Evolutionary conservation across 2,888 invertebrate genomes (phyloP).

Genomic region (Sarcophaga carnaria): DNA sequence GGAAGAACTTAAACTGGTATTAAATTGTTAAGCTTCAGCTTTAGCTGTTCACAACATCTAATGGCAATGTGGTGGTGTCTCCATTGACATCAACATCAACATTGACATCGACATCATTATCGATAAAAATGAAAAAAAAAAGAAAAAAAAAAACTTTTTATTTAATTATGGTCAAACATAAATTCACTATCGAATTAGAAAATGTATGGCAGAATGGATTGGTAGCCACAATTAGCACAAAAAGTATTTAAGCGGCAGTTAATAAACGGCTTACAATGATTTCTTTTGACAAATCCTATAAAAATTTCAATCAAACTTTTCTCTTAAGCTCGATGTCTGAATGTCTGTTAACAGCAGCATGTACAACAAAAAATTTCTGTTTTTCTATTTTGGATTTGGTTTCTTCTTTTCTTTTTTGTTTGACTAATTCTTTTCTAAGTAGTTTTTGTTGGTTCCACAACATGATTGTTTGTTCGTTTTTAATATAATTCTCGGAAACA

Average conservation of each 20-base stretch:
- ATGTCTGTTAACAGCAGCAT: neutral
- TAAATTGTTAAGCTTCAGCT: conserved; percentile 52
- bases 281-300: conserved; percentile 53
- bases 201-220: neutral
- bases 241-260: conserved; percentile 54
- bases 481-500: conserved; percentile 11
- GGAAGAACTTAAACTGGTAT: conserved; percentile 65
- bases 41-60: neutral
- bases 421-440: conserved; percentile 32
- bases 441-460: conserved; percentile 9
- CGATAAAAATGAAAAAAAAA: neutral
- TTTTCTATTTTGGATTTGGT: neutral
- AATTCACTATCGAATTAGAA: conserved; percentile 8
- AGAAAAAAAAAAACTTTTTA: conserved; percentile 15
- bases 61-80: neutral
- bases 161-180: conserved; percentile 49
- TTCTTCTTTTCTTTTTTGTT: neutral
- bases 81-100: neutral
- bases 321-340: neutral
- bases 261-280: conserved; percentile 50
- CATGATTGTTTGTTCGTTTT: neutral
- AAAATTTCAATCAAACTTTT: conserved; percentile 57
- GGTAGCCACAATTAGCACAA: conserved; percentile 56
- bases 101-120: neutral
- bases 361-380: neutral